Percentiles rank a stretch among this genome's conserved stretches.
These are phyloP conservation scores for Phortica okadai DNA, from an alignment of 2,888 invertebrate species.

Conservation along the genomic window DNA sequence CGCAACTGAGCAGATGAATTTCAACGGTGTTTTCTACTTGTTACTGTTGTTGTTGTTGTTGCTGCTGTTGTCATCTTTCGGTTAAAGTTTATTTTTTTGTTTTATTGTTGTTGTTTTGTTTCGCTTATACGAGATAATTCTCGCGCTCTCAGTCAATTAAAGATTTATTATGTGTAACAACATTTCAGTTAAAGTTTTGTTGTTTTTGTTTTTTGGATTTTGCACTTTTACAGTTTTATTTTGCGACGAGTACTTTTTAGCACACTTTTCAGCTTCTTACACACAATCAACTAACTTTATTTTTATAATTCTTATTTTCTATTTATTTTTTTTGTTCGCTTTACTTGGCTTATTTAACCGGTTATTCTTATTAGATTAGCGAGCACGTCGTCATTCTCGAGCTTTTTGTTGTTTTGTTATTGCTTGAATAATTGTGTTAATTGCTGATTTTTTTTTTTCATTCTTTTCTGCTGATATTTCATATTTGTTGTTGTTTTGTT, in stretches of 20 bases:
- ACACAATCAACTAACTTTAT: no score
- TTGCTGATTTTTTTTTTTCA: conserved; percentile 29
- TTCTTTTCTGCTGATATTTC: not conserved
- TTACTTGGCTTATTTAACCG: conserved; percentile 12
- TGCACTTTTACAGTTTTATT: not conserved
- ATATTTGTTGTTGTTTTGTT: not conserved
- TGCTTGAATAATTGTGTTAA: conserved; percentile 36
- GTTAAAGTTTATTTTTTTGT: not conserved
- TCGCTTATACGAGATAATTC: no score
- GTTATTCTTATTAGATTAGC: conserved; percentile 1
- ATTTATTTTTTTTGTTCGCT: not conserved
- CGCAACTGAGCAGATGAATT: not conserved
- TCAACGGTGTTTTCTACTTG: conserved; percentile 28
- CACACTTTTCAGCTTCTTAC: no score
- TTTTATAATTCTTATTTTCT: not conserved
- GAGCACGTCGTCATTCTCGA: not conserved
- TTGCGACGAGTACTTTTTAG: no score
- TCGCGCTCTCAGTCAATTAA: no score
- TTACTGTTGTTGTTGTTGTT: conserved; percentile 9
- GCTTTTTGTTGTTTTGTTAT: not conserved
- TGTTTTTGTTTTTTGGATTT: not conserved
- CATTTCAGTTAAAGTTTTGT: not conserved
- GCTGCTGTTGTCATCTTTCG: not conserved
- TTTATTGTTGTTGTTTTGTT: not conserved
- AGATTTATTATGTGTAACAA: no score